Conservation (phyloP, 1,140 invertebrate species). For the Bombus impatiens region DNA sequence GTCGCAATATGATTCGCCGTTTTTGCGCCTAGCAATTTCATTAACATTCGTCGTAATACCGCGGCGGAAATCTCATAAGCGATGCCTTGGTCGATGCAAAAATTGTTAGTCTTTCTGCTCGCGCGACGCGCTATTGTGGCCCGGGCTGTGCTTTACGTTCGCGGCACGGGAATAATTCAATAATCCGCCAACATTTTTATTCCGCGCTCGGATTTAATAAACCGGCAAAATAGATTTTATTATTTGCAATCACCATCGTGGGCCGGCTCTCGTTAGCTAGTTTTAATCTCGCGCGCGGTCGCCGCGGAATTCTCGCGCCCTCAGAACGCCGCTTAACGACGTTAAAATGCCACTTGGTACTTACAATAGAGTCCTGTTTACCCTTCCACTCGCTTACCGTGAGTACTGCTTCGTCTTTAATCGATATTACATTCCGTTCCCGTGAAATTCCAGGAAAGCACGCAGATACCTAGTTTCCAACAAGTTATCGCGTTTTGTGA, state of each 20-base stretch:
- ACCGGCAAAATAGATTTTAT: slow-evolving; percentile 74
- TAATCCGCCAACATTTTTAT: slow-evolving; percentile 75
- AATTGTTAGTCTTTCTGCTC: slow-evolving; percentile 49
- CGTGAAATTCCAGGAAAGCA: neutral
- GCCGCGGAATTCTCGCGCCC: slow-evolving; percentile 49
- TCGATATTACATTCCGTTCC: slow-evolving; percentile 45
- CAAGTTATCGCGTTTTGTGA: neutral
- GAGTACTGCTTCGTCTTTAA: slow-evolving; percentile 39
- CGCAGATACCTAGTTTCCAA: neutral
- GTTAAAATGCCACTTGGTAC: slow-evolving; percentile 48
- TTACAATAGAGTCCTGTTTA: slow-evolving; percentile 37
- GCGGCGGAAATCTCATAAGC: slow-evolving; percentile 49
- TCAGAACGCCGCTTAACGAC: slow-evolving; percentile 49
- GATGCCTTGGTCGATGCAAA: slow-evolving; percentile 60
- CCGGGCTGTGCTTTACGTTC: slow-evolving; percentile 23
- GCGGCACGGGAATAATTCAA: slow-evolving; percentile 69
- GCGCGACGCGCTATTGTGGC: slow-evolving; percentile 28
- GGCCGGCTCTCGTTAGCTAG: slow-evolving; percentile 50
- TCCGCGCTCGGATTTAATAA: slow-evolving; percentile 71
- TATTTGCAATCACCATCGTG: slow-evolving; percentile 72
- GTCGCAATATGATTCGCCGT: slow-evolving; percentile 26
- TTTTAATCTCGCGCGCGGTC: slow-evolving; percentile 34
- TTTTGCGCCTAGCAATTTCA: slow-evolving; percentile 43
- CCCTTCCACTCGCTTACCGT: slow-evolving; percentile 26
- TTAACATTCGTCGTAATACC: slow-evolving; percentile 50